Conservation (phyloP, 2,888 invertebrate genomes). For the Trachelus stipa region DNA sequence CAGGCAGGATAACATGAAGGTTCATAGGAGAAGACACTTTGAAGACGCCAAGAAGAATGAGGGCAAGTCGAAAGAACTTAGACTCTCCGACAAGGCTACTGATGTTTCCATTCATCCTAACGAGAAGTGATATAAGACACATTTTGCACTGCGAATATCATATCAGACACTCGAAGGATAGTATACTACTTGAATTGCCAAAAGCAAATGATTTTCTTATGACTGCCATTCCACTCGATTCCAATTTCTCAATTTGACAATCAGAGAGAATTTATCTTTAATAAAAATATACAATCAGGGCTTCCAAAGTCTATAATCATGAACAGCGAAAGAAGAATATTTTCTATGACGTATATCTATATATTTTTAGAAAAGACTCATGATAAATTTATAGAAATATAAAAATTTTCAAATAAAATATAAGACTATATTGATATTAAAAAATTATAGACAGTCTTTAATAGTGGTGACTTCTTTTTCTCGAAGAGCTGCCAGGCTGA, state of each 20-base stretch:
- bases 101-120: background rate
- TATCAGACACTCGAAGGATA: background rate
- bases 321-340: constrained; percentile 20
- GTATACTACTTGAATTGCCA: constrained; percentile 10
- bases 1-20: constrained; percentile 64
- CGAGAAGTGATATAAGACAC: constrained; percentile 3
- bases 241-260: background rate
- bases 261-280: background rate
- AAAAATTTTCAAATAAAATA: background rate
- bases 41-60: constrained; percentile 43
- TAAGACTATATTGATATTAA: background rate
- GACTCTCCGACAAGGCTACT: background rate
- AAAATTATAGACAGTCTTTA: background rate
- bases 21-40: constrained; percentile 61
- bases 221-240: background rate
- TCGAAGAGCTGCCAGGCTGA: background rate
- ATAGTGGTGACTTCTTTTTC: background rate
- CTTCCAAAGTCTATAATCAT: constrained; percentile 37
- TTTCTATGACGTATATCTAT: constrained; percentile 33
- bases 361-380: background rate
- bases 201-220: background rate
- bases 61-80: constrained; percentile 9
- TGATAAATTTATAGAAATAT: background rate
- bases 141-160: background rate
- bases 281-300: constrained; percentile 24